Conservation (phyloP, 1,140 invertebrate species). For the Microplitis mediator region DNA sequence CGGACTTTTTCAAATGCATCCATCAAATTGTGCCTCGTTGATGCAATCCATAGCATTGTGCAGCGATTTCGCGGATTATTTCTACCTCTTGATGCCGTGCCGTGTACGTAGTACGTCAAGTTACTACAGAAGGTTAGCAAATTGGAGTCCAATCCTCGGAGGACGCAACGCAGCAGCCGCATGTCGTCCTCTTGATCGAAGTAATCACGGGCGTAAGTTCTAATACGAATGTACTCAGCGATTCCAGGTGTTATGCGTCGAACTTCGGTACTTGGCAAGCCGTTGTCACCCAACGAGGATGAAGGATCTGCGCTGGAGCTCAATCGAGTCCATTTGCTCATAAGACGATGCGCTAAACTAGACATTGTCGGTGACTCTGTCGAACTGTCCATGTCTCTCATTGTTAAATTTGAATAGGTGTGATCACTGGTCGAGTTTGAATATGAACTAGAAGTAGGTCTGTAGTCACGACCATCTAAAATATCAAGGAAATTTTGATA, state of each 20-base stretch:
- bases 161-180: not conserved
- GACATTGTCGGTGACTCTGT: conserved; percentile 38
- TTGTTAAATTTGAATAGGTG: conserved; percentile 44
- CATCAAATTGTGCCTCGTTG: too few relatives aligned
- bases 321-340: not conserved
- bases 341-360: conserved; percentile 35
- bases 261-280: not conserved
- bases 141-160: not conserved
- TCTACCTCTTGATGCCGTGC: too few relatives aligned
- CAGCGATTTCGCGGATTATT: too few relatives aligned
- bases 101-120: too few relatives aligned
- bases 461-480: not conserved
- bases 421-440: conserved; percentile 40
- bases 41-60: too few relatives aligned
- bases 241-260: not conserved
- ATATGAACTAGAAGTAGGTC: conserved; percentile 1
- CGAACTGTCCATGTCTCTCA: not conserved
- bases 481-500: not conserved
- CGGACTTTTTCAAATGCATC: not conserved
- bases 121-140: too few relatives aligned
- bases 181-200: not conserved
- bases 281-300: not conserved
- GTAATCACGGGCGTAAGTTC: not conserved
- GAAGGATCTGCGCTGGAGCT: too few relatives aligned
- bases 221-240: not conserved